A percentile compares a stretch with the other conserved stretches of the same genome.
Conservation (phyloP, 64 coral and sea anemone species). For the Actinia tenebrosa region DNA sequence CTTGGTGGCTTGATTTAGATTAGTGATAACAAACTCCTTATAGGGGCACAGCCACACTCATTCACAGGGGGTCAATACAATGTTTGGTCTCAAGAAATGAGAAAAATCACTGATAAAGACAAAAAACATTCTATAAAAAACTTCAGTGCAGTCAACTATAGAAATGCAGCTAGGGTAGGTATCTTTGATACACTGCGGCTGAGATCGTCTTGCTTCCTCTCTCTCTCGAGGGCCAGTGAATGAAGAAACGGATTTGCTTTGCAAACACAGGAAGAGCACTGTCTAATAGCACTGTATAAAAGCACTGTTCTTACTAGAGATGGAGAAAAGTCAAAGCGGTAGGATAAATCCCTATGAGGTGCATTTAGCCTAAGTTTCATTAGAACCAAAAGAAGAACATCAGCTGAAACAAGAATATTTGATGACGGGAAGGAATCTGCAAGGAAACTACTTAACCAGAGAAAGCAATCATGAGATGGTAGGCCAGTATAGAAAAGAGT, state of each 20-base stretch:
- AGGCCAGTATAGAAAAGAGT: slow-evolving; percentile 30
- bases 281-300: background rate
- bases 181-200: slow-evolving; percentile 19
- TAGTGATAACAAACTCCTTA: too few species aligned
- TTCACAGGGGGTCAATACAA: too few species aligned
- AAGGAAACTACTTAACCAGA: slow-evolving; percentile 24
- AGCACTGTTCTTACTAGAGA: background rate
- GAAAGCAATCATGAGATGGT: slow-evolving; percentile 28
- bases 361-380: slow-evolving; percentile 10
- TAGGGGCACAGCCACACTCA: too few species aligned
- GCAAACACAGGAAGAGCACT: slow-evolving; percentile 26
- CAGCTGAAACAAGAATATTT: slow-evolving; percentile 18
- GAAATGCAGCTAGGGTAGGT: slow-evolving; percentile 13
- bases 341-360: slow-evolving; percentile 21
- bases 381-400: slow-evolving; percentile 33
- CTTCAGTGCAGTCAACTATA: slow-evolving; percentile 45
- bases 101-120: too few species aligned
- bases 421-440: slow-evolving; percentile 19
- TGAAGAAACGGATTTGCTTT: slow-evolving; percentile 1
- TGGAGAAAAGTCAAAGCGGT: slow-evolving; percentile 22
- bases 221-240: slow-evolving; percentile 18
- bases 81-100: too few species aligned
- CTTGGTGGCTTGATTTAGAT: too few species aligned
- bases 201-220: slow-evolving; percentile 1
- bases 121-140: slow-evolving; percentile 16